Evolutionary conservation across 2,113 vertebrate genomes (phyloP).

Genomic region (Istiophorus platypterus): DNA sequence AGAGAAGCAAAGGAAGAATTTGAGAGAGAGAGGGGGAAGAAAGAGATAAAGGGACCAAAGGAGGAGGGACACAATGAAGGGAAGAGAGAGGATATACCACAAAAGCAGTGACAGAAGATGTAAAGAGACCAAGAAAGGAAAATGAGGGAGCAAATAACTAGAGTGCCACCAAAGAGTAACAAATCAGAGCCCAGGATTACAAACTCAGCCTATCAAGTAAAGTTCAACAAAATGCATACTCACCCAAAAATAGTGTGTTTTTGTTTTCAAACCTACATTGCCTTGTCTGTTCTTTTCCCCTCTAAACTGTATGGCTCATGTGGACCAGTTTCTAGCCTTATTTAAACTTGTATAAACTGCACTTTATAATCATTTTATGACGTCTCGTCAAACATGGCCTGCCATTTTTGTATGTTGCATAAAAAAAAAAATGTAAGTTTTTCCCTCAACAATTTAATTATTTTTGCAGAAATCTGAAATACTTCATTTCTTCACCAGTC

Average conservation of each 20-base stretch:
- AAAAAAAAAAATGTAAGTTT: constrained; percentile 18
- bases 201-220: constrained; percentile 68
- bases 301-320: constrained; percentile 21
- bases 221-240: constrained; percentile 72
- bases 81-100: constrained; percentile 53
- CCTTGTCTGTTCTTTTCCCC: constrained; percentile 12
- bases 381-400: constrained; percentile 33
- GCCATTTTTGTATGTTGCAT: constrained; percentile 24
- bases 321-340: constrained; percentile 20
- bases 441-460: constrained; percentile 17
- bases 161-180: constrained; percentile 67
- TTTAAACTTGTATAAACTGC: constrained; percentile 4
- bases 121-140: constrained; percentile 50
- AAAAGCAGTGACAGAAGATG: constrained; percentile 64
- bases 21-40: constrained; percentile 21
- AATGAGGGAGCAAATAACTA: constrained; percentile 60
- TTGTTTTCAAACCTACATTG: constrained; percentile 16
- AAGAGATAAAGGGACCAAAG: constrained; percentile 27
- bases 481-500: constrained; percentile 47
- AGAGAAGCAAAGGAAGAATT: constrained; percentile 30
- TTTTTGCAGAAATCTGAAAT: constrained; percentile 36
- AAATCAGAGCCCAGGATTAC: constrained; percentile 62
- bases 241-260: constrained; percentile 44
- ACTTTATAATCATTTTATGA: constrained; percentile 33
- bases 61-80: constrained; percentile 20